phyloP scores from a whole-genome alignment of 1,140 invertebrate genomes.

The Mizuhopecten yessoensis region DNA sequence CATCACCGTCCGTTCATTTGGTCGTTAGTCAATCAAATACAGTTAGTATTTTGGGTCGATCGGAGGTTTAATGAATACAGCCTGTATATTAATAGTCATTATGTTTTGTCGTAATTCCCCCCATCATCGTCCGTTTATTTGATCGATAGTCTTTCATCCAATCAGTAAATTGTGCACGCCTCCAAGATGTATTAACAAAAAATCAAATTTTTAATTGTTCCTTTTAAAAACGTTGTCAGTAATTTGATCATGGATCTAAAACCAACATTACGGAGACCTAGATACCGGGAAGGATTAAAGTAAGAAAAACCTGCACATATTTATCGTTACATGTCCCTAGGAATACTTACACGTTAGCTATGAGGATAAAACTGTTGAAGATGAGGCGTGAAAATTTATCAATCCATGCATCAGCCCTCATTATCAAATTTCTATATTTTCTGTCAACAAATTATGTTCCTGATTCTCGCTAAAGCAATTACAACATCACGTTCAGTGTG shows the following conservation, averaged over 20 bases:
- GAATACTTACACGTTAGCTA: background rate
- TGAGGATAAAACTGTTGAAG: background rate
- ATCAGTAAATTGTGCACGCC: too few relatives aligned
- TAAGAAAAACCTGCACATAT: too few relatives aligned
- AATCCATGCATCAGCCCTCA: background rate
- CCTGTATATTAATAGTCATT: too few relatives aligned
- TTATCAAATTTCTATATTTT: constrained; percentile 36
- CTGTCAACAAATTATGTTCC: constrained; percentile 33
- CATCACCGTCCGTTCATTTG: too few relatives aligned
- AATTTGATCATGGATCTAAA: background rate
- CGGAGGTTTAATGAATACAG: too few relatives aligned
- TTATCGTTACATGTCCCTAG: too few relatives aligned
- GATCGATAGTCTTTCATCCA: too few relatives aligned
- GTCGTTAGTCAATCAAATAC: too few relatives aligned
- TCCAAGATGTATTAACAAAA: background rate
- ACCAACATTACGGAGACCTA: background rate
- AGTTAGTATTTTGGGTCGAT: too few relatives aligned
- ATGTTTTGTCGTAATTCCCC: too few relatives aligned
- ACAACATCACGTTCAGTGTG: background rate
- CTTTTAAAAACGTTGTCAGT: background rate
- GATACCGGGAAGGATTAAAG: background rate
- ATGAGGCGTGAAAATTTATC: constrained; percentile 2
- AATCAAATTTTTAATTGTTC: background rate
- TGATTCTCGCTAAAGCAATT: constrained; percentile 6
- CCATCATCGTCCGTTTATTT: too few relatives aligned